Evolutionary conservation across 2,888 invertebrate species (phyloP).

Genomic region (Beris morrisii): DNA sequence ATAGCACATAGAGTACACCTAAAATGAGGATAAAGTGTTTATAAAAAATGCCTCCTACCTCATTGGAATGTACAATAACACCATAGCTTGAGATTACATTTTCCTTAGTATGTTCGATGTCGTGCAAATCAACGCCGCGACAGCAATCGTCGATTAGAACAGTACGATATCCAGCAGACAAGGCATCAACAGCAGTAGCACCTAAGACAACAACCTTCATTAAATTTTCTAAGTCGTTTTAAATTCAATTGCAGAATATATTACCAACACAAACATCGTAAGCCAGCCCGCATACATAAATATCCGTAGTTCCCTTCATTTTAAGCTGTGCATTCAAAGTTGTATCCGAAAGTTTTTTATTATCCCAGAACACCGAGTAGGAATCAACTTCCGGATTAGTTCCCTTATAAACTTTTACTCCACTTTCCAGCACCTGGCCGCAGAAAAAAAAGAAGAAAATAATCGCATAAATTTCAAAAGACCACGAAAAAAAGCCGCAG

Average conservation of each 20-base stretch:
- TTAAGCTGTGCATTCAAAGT: slow-evolving; percentile 79
- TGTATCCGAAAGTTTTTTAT: slow-evolving; percentile 87
- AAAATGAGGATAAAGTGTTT: no score
- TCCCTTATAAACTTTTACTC: slow-evolving; percentile 85
- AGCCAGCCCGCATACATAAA: slow-evolving; percentile 92
- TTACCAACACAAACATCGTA: slow-evolving; percentile 92
- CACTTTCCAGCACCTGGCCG: slow-evolving; percentile 68
- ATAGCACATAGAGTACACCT: no score
- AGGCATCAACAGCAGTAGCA: slow-evolving; percentile 83
- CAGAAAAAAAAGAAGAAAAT: slow-evolving; percentile 7
- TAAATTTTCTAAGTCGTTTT: slow-evolving; percentile 3
- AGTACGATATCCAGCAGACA: slow-evolving; percentile 89
- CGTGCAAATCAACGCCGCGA: slow-evolving; percentile 81
- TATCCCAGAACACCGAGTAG: slow-evolving; percentile 98
- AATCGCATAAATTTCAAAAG: slow-evolving; percentile 2
- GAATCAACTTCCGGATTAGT: slow-evolving; percentile 94
- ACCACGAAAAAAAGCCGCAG: not conserved
- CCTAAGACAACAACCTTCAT: slow-evolving; percentile 56
- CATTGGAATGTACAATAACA: slow-evolving; percentile 76
- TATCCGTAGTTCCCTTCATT: slow-evolving; percentile 80
- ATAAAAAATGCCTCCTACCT: slow-evolving; percentile 57
- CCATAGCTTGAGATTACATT: slow-evolving; percentile 75
- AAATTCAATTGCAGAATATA: slow-evolving; percentile 41
- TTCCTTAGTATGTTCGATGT: slow-evolving; percentile 81
- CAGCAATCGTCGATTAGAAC: slow-evolving; percentile 88